These are phyloP conservation scores for Thaumatotibia leucotreta DNA, from an alignment of 1,140 invertebrate genomes.

Conservation along the genomic window DNA sequence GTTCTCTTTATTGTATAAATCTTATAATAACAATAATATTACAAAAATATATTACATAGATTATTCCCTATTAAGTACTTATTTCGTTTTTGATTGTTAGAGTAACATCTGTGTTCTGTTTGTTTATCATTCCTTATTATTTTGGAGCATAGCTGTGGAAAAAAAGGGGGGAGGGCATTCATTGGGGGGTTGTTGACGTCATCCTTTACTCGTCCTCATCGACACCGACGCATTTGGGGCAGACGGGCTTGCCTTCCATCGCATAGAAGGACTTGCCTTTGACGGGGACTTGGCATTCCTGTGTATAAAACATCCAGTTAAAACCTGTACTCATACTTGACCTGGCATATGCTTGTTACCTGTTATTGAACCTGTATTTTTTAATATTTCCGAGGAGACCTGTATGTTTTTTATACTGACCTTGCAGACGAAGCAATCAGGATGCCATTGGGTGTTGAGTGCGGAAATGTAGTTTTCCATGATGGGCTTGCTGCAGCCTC, in stretches of 20 bases:
- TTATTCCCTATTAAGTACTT: conserved; percentile 52
- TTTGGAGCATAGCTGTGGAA: conserved; percentile 72
- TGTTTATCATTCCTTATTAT: conserved; percentile 40
- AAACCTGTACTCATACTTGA: conserved; percentile 44
- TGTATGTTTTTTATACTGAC: conserved; percentile 80
- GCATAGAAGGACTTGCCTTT: conserved; percentile 97
- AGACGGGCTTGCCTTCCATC: conserved; percentile 94
- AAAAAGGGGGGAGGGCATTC: conserved; percentile 53
- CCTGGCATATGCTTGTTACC: conserved; percentile 44
- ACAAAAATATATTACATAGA: conserved; percentile 74
- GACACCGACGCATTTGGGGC: conserved; percentile 92
- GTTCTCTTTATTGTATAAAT: conserved; percentile 74
- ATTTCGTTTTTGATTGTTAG: conserved; percentile 31
- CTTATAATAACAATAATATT: conserved; percentile 70
- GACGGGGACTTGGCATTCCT: conserved; percentile 96
- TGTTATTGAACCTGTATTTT: conserved; percentile 10
- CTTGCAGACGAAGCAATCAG: conserved; percentile 99
- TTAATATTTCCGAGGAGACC: neutral
- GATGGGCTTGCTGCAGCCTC: conserved; percentile 96
- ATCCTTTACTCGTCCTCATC: conserved; percentile 88
- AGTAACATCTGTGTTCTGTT: conserved; percentile 50
- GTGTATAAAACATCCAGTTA: conserved; percentile 43
- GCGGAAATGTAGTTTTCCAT: conserved; percentile 99
- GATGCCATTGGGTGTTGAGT: conserved; percentile 98
- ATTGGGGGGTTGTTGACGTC: conserved; percentile 29